Percentiles rank a stretch among this genome's conserved stretches.
phyloP scores from a whole-genome alignment of 64 coral and sea anemone genomes.

The Orbicella faveolata region DNA sequence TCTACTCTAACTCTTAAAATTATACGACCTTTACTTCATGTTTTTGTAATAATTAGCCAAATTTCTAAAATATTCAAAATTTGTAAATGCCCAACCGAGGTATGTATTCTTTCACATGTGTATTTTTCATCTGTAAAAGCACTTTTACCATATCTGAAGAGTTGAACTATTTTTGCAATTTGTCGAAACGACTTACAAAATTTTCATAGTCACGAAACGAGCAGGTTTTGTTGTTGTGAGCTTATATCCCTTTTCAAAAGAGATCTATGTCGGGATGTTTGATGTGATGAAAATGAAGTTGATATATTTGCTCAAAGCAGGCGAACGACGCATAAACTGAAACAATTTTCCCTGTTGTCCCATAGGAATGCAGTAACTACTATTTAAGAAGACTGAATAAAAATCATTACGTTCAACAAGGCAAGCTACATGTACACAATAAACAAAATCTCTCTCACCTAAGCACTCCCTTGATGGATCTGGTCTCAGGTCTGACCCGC shows the following conservation, averaged over 20 bases:
- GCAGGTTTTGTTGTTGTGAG: no score
- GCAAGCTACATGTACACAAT: not conserved
- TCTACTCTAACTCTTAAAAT: not conserved
- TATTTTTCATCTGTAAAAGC: not conserved
- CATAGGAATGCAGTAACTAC: not conserved
- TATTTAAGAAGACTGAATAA: not conserved
- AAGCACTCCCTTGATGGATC: not conserved
- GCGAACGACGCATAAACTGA: not conserved
- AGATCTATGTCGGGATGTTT: no score
- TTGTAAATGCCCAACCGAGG: not conserved
- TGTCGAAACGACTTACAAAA: not conserved
- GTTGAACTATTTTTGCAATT: not conserved
- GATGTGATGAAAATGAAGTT: no score
- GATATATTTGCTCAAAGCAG: not conserved
- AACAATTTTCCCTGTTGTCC: not conserved
- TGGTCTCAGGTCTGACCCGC: not conserved
- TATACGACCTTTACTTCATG: not conserved
- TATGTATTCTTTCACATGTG: not conserved
- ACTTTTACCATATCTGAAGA: not conserved
- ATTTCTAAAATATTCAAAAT: not conserved
- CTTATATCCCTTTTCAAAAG: no score
- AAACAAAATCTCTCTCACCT: constrained; percentile 15
- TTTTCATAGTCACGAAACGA: not conserved
- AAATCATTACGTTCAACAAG: not conserved
- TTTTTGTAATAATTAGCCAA: not conserved